phyloP scores from a whole-genome alignment of 2,888 invertebrate species.

The Euproctis similis region DNA sequence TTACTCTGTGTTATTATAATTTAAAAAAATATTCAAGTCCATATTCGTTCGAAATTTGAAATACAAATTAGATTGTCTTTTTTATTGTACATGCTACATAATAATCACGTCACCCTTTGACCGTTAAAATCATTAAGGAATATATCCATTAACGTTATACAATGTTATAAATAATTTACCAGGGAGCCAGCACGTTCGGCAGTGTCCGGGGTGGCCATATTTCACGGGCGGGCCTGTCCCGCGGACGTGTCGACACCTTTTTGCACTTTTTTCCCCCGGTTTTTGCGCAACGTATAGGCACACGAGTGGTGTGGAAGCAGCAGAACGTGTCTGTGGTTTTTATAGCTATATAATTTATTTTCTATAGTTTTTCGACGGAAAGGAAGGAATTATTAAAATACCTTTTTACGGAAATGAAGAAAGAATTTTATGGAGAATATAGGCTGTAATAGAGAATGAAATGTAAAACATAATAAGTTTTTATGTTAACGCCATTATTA shows the following conservation, averaged over 20 bases:
- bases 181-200: slow-evolving; percentile 30
- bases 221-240: slow-evolving; percentile 40
- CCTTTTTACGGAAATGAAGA: no score
- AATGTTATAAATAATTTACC: slow-evolving; percentile 48
- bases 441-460: no score
- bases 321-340: slow-evolving; percentile 40
- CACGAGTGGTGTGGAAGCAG: slow-evolving; percentile 16
- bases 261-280: slow-evolving; percentile 31
- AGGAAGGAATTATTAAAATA: no score
- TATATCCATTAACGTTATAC: slow-evolving; percentile 35
- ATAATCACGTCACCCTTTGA: slow-evolving; percentile 27
- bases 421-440: no score
- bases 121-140: slow-evolving; percentile 39
- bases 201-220: slow-evolving; percentile 40
- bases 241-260: slow-evolving; percentile 48
- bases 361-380: slow-evolving; percentile 42
- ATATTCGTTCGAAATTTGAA: slow-evolving; percentile 12
- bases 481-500: no score
- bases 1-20: no score
- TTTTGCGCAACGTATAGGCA: slow-evolving; percentile 34
- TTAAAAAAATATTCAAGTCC: no score
- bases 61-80: slow-evolving; percentile 19
- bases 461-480: no score
- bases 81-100: slow-evolving; percentile 14
- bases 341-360: no score